Conservation (phyloP, 2,797 vertebrate genomes). For the Manis pentadactyla region DNA sequence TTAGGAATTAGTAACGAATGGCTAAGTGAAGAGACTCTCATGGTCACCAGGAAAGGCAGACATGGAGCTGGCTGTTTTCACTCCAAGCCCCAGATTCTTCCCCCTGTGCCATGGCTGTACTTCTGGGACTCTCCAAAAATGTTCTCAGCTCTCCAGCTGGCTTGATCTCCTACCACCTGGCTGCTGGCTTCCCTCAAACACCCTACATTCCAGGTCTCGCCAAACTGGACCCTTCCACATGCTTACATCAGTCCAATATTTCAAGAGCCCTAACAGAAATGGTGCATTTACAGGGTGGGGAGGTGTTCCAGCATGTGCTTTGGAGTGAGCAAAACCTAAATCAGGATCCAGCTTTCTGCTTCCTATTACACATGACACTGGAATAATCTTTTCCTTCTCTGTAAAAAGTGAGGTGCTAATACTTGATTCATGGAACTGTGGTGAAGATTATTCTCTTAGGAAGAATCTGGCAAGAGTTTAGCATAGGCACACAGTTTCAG, state of each 20-base stretch:
- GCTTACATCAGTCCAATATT: background rate
- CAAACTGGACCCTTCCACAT: background rate
- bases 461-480: background rate
- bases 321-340: background rate
- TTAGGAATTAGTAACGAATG: background rate
- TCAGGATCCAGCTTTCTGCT: background rate
- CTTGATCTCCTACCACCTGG: background rate
- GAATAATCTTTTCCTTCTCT: background rate
- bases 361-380: background rate
- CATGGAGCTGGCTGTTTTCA: background rate
- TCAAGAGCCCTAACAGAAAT: background rate
- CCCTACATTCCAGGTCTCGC: background rate
- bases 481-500: background rate
- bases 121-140: background rate
- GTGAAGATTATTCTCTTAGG: background rate
- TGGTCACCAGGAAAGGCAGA: background rate
- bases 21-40: background rate
- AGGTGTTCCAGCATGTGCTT: background rate
- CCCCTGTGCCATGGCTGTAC: fast-evolving
- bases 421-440: background rate
- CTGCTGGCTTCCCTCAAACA: background rate
- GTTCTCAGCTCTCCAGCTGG: background rate
- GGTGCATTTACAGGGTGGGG: background rate
- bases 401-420: background rate
- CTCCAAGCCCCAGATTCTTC: background rate